Evolutionary conservation across 1,140 invertebrate genomes (phyloP).

Genomic region (Helicorthomorpha holstii): DNA sequence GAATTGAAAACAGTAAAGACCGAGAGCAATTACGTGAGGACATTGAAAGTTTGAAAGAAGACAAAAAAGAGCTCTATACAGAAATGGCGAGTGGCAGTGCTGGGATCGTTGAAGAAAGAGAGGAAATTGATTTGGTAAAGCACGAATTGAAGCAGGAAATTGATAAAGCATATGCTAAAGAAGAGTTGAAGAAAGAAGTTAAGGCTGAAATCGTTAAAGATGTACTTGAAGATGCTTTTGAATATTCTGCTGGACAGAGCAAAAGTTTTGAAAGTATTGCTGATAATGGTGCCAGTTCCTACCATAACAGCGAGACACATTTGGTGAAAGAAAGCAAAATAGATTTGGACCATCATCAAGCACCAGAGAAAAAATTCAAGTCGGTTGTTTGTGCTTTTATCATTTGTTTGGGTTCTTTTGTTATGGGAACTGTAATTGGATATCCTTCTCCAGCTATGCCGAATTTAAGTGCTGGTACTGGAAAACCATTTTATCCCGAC

Average conservation of each 20-base stretch:
- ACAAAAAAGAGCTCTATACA: no score
- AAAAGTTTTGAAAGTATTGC: not conserved
- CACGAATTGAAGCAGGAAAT: no score
- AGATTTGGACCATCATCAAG: not conserved
- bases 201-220: not conserved
- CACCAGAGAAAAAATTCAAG: not conserved
- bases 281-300: no score
- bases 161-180: no score
- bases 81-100: no score
- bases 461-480: conserved; percentile 29
- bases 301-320: not conserved
- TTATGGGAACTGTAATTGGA: conserved; percentile 31
- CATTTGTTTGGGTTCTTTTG: not conserved
- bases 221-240: not conserved
- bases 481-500: conserved; percentile 27
- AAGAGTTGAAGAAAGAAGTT: not conserved
- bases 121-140: no score
- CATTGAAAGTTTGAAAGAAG: no score
- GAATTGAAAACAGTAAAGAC: no score
- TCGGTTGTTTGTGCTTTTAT: not conserved
- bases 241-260: not conserved
- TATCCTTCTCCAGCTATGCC: conserved; percentile 58
- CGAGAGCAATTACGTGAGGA: no score
- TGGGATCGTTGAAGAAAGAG: no score
- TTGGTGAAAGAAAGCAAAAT: not conserved